A percentile compares a stretch with the other conserved stretches of the same genome.
Conservation (phyloP, 2,113 vertebrate genomes). For the Struthidea cinerea region DNA sequence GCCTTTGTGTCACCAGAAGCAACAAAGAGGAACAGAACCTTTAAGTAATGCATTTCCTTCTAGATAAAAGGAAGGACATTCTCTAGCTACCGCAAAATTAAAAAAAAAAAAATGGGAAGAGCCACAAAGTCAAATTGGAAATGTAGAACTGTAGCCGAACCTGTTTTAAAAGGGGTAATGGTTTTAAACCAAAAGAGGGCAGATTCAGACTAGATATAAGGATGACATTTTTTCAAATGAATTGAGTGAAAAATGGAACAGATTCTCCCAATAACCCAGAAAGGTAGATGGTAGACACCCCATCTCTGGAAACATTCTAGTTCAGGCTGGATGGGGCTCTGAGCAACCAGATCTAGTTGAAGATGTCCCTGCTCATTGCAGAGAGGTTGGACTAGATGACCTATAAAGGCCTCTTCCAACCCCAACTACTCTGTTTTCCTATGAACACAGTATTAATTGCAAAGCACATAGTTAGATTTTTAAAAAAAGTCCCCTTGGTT, state of each 20-base stretch:
- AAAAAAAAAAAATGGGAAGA: neutral
- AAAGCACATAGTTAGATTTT: neutral
- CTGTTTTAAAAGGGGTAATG: neutral
- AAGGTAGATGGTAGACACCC: neutral
- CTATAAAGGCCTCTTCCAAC: neutral
- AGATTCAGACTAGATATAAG: neutral
- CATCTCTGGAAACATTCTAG: neutral
- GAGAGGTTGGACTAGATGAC: neutral
- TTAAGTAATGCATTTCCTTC: neutral
- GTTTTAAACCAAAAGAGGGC: neutral
- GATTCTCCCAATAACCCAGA: neutral
- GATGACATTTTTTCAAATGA: neutral
- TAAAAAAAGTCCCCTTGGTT: neutral
- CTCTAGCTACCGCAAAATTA: neutral
- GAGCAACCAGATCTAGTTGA: neutral
- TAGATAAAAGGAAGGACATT: neutral
- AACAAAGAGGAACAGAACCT: neutral
- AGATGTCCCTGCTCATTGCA: neutral
- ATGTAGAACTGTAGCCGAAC: neutral
- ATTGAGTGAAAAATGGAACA: neutral
- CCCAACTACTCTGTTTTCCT: neutral
- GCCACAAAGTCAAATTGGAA: neutral
- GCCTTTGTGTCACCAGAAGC: neutral
- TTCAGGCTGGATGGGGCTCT: accelerated
- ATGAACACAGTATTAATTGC: neutral